phyloP scores from a whole-genome alignment of 2,888 invertebrate species.

The Drosophila crucigera region DNA sequence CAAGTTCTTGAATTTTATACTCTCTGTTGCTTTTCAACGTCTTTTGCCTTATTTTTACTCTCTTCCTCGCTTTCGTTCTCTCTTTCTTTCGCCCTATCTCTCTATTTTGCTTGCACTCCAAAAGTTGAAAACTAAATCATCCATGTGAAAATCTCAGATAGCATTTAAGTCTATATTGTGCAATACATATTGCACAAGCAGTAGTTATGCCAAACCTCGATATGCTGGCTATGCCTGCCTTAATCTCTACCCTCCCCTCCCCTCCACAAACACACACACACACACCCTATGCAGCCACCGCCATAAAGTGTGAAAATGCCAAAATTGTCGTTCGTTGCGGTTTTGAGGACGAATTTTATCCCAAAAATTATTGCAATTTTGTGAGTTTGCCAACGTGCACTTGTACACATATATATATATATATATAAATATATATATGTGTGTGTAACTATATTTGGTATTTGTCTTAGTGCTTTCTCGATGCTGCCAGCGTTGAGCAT shows the following conservation, averaged over 20 bases:
- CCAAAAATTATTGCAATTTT: constrained; percentile 76
- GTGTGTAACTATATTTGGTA: constrained; percentile 34
- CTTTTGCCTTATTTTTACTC: background rate
- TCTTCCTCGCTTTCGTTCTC: background rate
- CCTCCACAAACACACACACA: background rate
- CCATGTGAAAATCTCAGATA: constrained; percentile 50
- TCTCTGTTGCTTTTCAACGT: background rate
- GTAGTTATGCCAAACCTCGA: constrained; percentile 18
- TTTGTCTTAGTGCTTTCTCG: constrained; percentile 62
- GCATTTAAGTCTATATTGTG: constrained; percentile 46
- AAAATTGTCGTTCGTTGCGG: constrained; percentile 74
- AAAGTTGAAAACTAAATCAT: constrained; percentile 33
- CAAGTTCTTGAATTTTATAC: background rate
- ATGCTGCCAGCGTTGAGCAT: constrained; percentile 44
- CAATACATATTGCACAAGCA: constrained; percentile 51
- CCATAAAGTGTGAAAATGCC: constrained; percentile 73
- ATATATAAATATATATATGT: background rate
- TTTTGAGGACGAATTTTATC: constrained; percentile 58
- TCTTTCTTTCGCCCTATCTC: background rate
- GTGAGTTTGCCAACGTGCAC: constrained; percentile 69
- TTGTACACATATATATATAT: constrained; percentile 20
- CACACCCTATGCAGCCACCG: background rate
- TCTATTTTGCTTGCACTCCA: background rate
- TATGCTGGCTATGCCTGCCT: constrained; percentile 1
- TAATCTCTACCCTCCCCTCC: constrained; percentile 15